Evolutionary conservation across 2,888 invertebrate genomes (phyloP).

Genomic region (Spodoptera littoralis): DNA sequence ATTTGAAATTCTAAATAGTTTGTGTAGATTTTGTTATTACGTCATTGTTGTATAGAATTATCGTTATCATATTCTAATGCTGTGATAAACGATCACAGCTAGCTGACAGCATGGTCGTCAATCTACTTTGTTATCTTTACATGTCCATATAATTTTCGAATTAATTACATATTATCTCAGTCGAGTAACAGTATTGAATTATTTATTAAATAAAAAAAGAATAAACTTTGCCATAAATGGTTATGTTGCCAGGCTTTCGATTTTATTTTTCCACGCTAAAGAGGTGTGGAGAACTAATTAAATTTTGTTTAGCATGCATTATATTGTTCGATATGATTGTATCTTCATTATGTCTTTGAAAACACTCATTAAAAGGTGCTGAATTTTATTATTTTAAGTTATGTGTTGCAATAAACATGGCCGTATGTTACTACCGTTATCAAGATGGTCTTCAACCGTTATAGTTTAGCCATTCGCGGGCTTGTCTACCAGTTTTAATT

Average conservation of each 20-base stretch:
- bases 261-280: too few species aligned
- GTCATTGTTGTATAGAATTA: conserved; percentile 18
- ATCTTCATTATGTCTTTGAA: too few species aligned
- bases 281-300: too few species aligned
- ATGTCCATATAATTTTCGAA: conserved; percentile 20
- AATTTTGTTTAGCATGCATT: too few species aligned
- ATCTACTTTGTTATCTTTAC: conserved; percentile 44
- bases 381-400: conserved; percentile 39
- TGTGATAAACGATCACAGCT: conserved; percentile 49
- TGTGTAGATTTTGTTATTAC: conserved; percentile 12
- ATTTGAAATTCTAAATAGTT: conserved; percentile 30
- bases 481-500: conserved; percentile 64
- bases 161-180: too few species aligned
- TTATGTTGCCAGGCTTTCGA: too few species aligned
- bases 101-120: conserved; percentile 51
- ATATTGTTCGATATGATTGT: too few species aligned
- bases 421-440: conserved; percentile 61
- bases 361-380: too few species aligned
- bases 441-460: conserved; percentile 59
- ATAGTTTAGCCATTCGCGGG: conserved; percentile 54
- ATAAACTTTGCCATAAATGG: too few species aligned
- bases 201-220: too few species aligned
- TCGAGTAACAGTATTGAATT: too few species aligned
- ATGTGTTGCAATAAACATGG: conserved; percentile 56
- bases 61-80: conserved; percentile 40